Base-by-base conservation (phyloP, 2,113 vertebrate genomes). In the Gila orcuttii region DNA sequence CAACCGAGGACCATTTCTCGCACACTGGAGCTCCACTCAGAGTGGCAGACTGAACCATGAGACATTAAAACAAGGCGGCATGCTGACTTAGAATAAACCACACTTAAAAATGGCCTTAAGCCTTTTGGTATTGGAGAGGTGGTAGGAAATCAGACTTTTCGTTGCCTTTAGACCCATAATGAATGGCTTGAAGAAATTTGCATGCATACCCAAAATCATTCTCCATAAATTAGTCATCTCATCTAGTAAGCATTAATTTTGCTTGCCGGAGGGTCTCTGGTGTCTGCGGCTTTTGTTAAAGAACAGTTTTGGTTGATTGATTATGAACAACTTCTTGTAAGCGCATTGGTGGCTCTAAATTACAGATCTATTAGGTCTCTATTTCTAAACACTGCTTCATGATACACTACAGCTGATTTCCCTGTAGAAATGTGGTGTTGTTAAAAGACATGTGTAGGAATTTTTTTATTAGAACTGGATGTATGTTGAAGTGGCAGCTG, bases 321-420 rank as follows among this genome's bases (percentile, higher is more conserved):
- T 74, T 79, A 57, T 52, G 55, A 74, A 45, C 79, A 57, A 55
- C 36, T 73, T 79, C 23, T 71, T 78, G 21, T n/a, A 50, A 71
- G 85, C 11, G 9, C 60, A 28, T 64, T 59, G 68, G 73, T 83
- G 83, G 28, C 55, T 71, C 66, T 79, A 59, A 74, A 79, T 85
- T 81, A 83, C 31, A 68, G 7, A 28, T 31, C 31, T 66, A n/a
- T 71, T 66, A 82, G 28, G 66, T 71, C 47, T 86, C 79, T 39
- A 76, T 84, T 76, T 71, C 75, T 66, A 75, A 75, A 59, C 31
- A n/a, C 28, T 21, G 68, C 69, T 60, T 23, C 17, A 13, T 39
- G 50, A 28, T 64, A 50, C 71, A 68, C 60, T 42, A 33, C 78
- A 39, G 59, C 23, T 77, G 71, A 74, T 84, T 73, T 31, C 39